These are phyloP conservation scores for Drosophila lacicola DNA, from an alignment of 2,888 invertebrate genomes.

Conservation along the genomic window DNA sequence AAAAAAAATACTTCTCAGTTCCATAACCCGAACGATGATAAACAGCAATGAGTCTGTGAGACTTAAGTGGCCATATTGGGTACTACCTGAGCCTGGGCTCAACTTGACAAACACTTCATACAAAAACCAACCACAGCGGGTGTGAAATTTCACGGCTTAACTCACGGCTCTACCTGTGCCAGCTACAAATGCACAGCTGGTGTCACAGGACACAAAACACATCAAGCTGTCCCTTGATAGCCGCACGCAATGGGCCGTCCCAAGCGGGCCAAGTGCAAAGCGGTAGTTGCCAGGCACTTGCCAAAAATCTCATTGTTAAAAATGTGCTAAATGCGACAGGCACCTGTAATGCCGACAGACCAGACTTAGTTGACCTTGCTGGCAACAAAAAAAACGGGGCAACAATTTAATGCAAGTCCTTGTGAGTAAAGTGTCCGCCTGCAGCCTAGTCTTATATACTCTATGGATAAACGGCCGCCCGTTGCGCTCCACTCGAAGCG, in stretches of 20 bases:
- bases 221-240: background rate
- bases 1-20: background rate
- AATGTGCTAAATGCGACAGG: constrained; percentile 34
- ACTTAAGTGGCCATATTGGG: constrained; percentile 34
- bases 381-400: constrained; percentile 7
- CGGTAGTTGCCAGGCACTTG: constrained; percentile 52
- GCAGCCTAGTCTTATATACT: constrained; percentile 4
- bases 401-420: constrained; percentile 45
- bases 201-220: constrained; percentile 24
- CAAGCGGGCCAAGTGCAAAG: constrained; percentile 13
- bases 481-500: constrained; percentile 60
- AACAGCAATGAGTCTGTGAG: constrained; percentile 38
- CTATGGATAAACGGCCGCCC: constrained; percentile 19
- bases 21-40: constrained; percentile 23
- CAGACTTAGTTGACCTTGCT: constrained; percentile 32
- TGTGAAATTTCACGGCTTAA: constrained; percentile 75
- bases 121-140: constrained; percentile 64
- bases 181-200: constrained; percentile 20
- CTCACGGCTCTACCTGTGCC: constrained; percentile 39
- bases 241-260: constrained; percentile 45
- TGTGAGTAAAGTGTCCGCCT: constrained; percentile 56
- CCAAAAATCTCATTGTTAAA: constrained; percentile 36
- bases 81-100: constrained; percentile 32
- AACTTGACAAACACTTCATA: constrained; percentile 51
- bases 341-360: constrained; percentile 43